Evolutionary conservation across 2,113 vertebrate genomes (phyloP), one percentile per base, ranked within the genome.

Genomic region (Lepisosteus oculatus): DNA sequence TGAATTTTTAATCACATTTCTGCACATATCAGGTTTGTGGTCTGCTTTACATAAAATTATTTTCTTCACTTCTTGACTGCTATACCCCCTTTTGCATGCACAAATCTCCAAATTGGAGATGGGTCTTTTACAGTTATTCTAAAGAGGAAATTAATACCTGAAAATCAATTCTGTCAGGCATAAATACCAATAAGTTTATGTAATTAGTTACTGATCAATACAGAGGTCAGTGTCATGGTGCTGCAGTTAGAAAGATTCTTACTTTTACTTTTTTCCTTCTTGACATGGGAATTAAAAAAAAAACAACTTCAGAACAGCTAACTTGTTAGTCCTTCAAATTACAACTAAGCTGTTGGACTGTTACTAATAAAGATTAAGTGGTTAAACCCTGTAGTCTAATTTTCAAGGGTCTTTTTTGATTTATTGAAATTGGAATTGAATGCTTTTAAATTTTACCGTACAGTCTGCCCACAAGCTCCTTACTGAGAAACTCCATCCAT

Each of bases 151-250:
- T 68, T 44, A 80, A 76, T 57, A 54, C 75, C 55, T 69, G 61
- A 17, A 78, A 83, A 83, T 84, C 71, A 79, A 69, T 83, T 74
- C 2, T 43, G 73, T 76, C 70, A 84, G 74, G 70, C 83, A 82
- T 80, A 82, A 85, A 82, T 84, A 80, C 68, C 47, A 77, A 70
- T 85, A 81, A 81, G 74, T 87, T 89, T 80, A 81, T 81, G 77
- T 84, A 80, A 86, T 89, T 85, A 85, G 84, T 76, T 76, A 61
- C 64, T 67, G 77, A 86, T 90, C 89, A 80, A 88, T 88, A 86
- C 3, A 85, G 82, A 78, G 81, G 87, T 88, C 87, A 83, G 64
- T 42, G 29, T 14, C 66, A 54, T 59, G 17, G 15, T 56, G 6
- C 71, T 15, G 54, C 55, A 51, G 9, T 51, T 9, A 51, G 9